Evolutionary conservation across 2,797 vertebrate species (phyloP), one percentile per base, ranked within the genome.

Genomic region (Todus mexicanus): DNA sequence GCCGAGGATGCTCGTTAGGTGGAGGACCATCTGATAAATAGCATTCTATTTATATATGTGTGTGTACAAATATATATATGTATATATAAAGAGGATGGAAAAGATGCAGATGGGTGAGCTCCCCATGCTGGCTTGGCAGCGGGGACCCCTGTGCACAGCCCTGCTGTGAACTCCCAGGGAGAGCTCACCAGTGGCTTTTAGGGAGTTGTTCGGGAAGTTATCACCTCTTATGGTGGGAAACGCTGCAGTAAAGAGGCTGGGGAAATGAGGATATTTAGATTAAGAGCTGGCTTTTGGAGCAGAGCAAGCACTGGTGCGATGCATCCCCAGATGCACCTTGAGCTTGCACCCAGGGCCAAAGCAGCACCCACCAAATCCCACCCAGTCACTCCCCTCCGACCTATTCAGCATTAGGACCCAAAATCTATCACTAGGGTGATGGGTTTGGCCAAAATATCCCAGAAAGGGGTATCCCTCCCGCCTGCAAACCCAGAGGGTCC

Each of bases 1-100:
- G 27, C 2, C 4, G 5, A 8, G 51, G 50, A 9, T 16, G 12
- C 57, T 57, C 0, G 1, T 17, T 48, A 64, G 16, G 53, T 19
- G 64, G 9, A 73, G 35, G 18, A 61, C 42, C 33, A 7, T 0
- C 0, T 18, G 57, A 11, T 9, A 29, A 57, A 35, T 7, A 37
- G 4, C 0, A 0, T 22, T 6, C 5, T 12, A 20, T 16, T 31
- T 61, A 7, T 9, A 0, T 17, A 7, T 33, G 40, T 42, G 40
- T 42, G 16, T 42, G 40, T 40, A n/a, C n/a, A n/a, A n/a, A n/a
- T 22, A 21, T 17, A 12, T 5, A 29, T 11, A 47, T 1, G 35
- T 12, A 16, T 6, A 20, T 11, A 47, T 1, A 27, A 6, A 53
- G 11, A 40, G 17, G 43, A 7, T 9, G 47, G 56, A 10, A 37